These are phyloP conservation scores for Stegophylla sp. DNA, from an alignment of 2,888 invertebrate species.

Conservation along the genomic window DNA sequence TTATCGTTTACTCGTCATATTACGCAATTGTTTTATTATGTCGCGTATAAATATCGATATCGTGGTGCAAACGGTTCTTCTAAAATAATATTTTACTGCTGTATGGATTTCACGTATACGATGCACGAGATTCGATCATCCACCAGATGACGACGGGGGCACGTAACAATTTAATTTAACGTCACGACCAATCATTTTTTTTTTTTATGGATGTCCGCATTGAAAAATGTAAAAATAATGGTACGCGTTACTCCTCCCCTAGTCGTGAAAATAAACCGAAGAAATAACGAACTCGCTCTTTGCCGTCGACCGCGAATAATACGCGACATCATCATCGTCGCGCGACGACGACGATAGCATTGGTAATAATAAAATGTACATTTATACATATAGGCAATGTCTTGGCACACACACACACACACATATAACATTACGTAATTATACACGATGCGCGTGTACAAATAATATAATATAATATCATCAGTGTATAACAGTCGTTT, in stretches of 20 bases:
- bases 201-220: neutral
- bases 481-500: slow-evolving; percentile 14
- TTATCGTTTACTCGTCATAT: no score
- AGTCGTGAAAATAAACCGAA: neutral
- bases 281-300: neutral
- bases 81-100: no score
- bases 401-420: no score
- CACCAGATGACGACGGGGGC: no score
- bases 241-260: neutral
- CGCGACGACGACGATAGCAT: neutral
- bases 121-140: no score
- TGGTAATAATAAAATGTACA: neutral
- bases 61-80: no score
- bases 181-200: neutral
- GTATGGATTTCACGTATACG: no score
- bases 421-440: no score
- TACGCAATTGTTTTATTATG: no score
- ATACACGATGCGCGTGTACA: neutral
- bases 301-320: neutral
- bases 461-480: neutral
- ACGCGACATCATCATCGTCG: neutral
- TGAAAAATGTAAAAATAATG: neutral
- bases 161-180: no score
- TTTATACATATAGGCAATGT: neutral
- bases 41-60: neutral